phyloP scores from a whole-genome alignment of 92 coral and sea anemone species.

The Porites cylindrica region DNA sequence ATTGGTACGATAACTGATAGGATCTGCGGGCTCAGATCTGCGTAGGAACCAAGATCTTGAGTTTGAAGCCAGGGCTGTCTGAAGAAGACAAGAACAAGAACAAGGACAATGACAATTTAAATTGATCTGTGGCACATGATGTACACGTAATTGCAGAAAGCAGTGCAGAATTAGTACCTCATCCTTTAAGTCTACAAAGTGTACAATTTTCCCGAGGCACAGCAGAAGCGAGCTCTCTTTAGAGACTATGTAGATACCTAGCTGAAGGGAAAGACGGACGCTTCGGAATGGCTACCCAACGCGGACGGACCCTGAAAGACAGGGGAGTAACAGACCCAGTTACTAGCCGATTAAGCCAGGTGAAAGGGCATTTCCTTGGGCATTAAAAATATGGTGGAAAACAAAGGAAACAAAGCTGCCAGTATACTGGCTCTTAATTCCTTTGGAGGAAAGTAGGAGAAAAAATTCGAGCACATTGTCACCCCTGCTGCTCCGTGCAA shows the following conservation, averaged over 20 bases:
- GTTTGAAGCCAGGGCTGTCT: neutral
- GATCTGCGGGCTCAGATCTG: neutral
- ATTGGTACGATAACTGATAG: neutral
- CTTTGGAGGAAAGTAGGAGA: neutral
- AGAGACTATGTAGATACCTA: neutral
- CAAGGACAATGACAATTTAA: too few species aligned
- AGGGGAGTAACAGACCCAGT: too few species aligned
- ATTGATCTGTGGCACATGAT: too few species aligned
- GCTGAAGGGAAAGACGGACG: too few species aligned
- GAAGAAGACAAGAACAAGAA: too few species aligned
- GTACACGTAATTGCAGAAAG: too few species aligned
- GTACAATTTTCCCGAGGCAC: neutral
- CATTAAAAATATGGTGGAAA: neutral
- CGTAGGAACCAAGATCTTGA: neutral
- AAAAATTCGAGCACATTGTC: neutral
- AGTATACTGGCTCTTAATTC: too few species aligned
- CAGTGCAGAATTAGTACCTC: neutral
- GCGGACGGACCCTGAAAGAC: too few species aligned
- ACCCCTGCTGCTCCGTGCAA: neutral
- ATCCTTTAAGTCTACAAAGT: neutral
- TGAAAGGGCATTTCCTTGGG: neutral
- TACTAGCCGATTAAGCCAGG: too few species aligned
- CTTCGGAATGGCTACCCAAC: too few species aligned
- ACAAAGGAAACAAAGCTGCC: neutral
- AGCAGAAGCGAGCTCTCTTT: neutral